Evolutionary conservation across 2,113 vertebrate genomes (phyloP), one percentile per base, ranked within the genome.

Genomic region (Larimichthys crocea): DNA sequence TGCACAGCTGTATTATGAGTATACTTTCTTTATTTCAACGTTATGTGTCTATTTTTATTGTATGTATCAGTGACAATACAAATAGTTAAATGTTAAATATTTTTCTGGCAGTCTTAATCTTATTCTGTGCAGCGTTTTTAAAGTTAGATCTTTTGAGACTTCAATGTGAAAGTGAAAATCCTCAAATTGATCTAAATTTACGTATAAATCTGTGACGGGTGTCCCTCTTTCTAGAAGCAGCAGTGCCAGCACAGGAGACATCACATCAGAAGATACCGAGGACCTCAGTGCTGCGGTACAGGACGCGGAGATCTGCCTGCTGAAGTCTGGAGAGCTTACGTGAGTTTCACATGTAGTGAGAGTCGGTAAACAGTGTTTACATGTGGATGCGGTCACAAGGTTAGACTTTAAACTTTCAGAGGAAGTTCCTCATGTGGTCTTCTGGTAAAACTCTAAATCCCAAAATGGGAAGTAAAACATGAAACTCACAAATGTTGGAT

Each of bases 261-360:
- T 95, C 10, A 91, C 95, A 3, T 90, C 95, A 0, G 97, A 98
- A 75, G 97, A 97, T 17, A 55, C 93, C 0, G 97, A 97, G 50
- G 96, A 96, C 73, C 59, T 93, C 67, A 70, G 72, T 50, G 88
- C 94, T 1, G 29, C 96, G 8, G 94, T 96, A 26, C 98, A 99
- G 92, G 97, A 99, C 60, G 93, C 96, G 19, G 98, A 99, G 83
- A 97, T 99, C 90, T 96, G 95, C 91, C 88, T 99, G 90, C 92
- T 99, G 69, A 98, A 96, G 90, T 96, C 97, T 2, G 98, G 97
- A 90, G 97, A 99, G 74, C 93, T 97, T 66, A 99, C 97, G 98
- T 99, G 91, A 95, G 97, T 93, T 66, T 66, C 14, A 29, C 5
- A 35, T 15, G 9, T 10, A 64, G 44, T 65, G 20, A 67, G 48